Conservation (phyloP, 2,888 invertebrate species). For the Pseudanteris insignis region DNA sequence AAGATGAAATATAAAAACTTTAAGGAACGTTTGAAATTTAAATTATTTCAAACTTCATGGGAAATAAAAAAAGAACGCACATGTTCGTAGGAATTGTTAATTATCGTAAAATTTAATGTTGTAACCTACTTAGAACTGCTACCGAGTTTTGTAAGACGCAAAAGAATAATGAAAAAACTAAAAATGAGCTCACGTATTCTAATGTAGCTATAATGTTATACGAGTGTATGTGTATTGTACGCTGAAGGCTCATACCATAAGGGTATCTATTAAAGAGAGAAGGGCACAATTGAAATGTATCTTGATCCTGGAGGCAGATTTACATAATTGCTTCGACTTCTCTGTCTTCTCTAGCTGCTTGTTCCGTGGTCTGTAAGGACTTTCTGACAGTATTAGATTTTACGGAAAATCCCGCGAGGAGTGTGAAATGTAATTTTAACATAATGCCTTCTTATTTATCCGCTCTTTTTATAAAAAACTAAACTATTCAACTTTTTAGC, state of each 20-base stretch:
- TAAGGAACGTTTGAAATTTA: too few relatives aligned
- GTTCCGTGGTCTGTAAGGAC: constrained; percentile 33
- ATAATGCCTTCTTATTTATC: constrained; percentile 30
- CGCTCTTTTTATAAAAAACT: constrained; percentile 30
- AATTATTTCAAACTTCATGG: too few relatives aligned
- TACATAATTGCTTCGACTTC: constrained; percentile 58
- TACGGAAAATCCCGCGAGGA: constrained; percentile 31
- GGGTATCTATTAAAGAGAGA: constrained; percentile 4
- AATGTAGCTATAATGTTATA: constrained; percentile 7
- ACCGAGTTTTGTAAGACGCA: too few relatives aligned
- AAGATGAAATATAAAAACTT: too few relatives aligned
- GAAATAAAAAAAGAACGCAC: too few relatives aligned
- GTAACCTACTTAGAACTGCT: too few relatives aligned
- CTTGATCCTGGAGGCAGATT: constrained; percentile 54
- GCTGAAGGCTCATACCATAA: constrained; percentile 14
- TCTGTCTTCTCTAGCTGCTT: constrained; percentile 43
- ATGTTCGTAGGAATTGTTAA: too few relatives aligned
- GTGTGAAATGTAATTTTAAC: constrained; percentile 41
- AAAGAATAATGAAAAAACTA: constrained; percentile 12
- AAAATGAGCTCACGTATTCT: constrained; percentile 4
- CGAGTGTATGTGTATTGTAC: constrained; percentile 10
- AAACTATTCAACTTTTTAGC: too few relatives aligned
- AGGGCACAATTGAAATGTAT: constrained; percentile 54
- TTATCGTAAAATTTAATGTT: too few relatives aligned
- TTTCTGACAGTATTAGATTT: constrained; percentile 51